Base-by-base conservation (phyloP, 1,140 invertebrate species). In the Euborellia annulipes region DNA sequence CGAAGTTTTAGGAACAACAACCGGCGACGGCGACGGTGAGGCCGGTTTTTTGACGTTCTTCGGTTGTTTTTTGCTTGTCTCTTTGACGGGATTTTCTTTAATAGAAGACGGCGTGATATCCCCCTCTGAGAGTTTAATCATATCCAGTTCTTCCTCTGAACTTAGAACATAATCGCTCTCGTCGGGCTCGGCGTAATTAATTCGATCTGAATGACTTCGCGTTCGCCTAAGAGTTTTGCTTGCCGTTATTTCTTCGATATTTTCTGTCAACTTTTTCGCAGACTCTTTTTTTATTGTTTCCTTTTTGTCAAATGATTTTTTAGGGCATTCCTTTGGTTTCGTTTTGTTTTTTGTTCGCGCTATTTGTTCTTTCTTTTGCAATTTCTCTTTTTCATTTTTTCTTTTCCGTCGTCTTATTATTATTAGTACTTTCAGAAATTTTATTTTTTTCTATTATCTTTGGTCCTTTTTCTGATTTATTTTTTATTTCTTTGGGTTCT, bases 251-350 rank as follows among this genome's bases (percentile, higher is more conserved):
- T 36, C 32, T 47, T 56, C 48, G 40, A 41, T 44, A 41, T 36
- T 23, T 50, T 58, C 39, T 36, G 19, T 49, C 8, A 60, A 19
- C 46, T 56, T 52, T 22, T 58, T 57, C 16, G 63, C 50, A 2
- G 57, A 61, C 50, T 65, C 62, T 46, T 64, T 60, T n/a, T 63
- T 62, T 0, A 57, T 58, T 34, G 55, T 53, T 23, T 44, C 23
- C 1, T 34, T 27, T 43, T 46, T 36, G 20, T 47, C 45, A 23
- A 47, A 37, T 46, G n/a, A n/a, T 40, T 50, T 46, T 47, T 50
- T 50, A 45, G 36, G 20, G 8, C 58, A 53, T 46, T 55, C 57
- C 38, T 62, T 54, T 48, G 45, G 16, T 45, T 41, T 36, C 53
- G 55, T 43, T 55, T 45, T 41, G 57, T 56, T 14, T 50, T 27